Conservation (phyloP, 2,888 invertebrate species). For the Baronia brevicornis region DNA sequence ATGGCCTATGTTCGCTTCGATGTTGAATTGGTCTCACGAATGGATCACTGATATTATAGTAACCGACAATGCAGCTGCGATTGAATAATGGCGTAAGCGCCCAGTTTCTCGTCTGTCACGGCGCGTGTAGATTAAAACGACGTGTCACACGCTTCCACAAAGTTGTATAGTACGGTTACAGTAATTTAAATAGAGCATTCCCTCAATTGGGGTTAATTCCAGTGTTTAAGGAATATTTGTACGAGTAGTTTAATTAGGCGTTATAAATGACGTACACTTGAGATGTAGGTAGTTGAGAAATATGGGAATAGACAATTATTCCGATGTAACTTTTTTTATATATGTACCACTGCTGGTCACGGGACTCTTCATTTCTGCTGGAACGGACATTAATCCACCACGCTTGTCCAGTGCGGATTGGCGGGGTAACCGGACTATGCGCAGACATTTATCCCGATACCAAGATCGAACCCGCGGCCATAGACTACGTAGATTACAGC, state of each 20-base stretch:
- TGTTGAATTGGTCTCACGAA: no score
- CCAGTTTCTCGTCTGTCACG: conserved; percentile 23
- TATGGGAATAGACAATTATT: no score
- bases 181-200: conserved; percentile 74
- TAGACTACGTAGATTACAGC: no score
- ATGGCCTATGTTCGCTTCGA: no score
- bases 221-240: conserved; percentile 72
- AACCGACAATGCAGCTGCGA: neutral
- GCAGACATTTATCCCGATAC: no score
- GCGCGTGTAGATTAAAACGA: conserved; percentile 55
- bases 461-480: no score
- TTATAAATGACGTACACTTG: conserved; percentile 33
- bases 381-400: no score
- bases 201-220: conserved; percentile 75
- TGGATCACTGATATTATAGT: conserved; percentile 5
- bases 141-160: conserved; percentile 71
- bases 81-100: conserved; percentile 8
- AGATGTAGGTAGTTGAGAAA: conserved; percentile 21
- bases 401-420: no score
- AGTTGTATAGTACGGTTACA: conserved; percentile 65
- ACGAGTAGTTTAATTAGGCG: conserved; percentile 68
- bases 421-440: no score
- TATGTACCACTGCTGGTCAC: no score
- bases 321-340: no score
- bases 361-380: no score